Percentiles rank a stretch among this genome's conserved stretches.
Evolutionary conservation across 1,140 invertebrate genomes (phyloP).

Genomic region (Linepithema humile): DNA sequence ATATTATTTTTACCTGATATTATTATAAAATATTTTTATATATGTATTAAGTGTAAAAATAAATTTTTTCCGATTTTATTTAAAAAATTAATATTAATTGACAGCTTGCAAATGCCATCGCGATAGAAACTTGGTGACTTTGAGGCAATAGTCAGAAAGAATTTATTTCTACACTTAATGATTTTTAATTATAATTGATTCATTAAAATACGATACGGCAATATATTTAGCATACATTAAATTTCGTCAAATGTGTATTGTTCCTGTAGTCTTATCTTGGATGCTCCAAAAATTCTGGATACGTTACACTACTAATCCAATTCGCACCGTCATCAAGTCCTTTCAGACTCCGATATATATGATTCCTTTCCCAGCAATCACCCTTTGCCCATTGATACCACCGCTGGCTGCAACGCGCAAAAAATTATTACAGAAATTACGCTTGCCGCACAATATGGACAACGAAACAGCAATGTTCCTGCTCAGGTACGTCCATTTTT

Average conservation of each 20-base stretch:
- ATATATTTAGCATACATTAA: no score
- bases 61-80: no score
- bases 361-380: constrained; percentile 59
- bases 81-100: no score
- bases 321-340: constrained; percentile 9
- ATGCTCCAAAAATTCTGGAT: constrained; percentile 53
- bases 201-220: no score
- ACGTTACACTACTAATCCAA: constrained; percentile 52
- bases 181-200: no score
- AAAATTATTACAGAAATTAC: background rate
- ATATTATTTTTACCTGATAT: background rate
- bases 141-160: no score
- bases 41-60: background rate
- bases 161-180: no score
- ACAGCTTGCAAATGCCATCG: no score
- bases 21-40: background rate
- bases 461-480: background rate
- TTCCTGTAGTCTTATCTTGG: constrained; percentile 50
- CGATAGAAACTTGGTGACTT: no score
- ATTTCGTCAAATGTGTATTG: background rate
- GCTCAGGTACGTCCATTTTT: constrained; percentile 42
- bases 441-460: constrained; percentile 41
- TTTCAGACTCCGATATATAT: constrained; percentile 38
- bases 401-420: background rate
- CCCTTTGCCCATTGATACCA: constrained; percentile 49